phyloP scores from a whole-genome alignment of 92 coral and sea anemone genomes.

The Heliopora coerulea region DNA sequence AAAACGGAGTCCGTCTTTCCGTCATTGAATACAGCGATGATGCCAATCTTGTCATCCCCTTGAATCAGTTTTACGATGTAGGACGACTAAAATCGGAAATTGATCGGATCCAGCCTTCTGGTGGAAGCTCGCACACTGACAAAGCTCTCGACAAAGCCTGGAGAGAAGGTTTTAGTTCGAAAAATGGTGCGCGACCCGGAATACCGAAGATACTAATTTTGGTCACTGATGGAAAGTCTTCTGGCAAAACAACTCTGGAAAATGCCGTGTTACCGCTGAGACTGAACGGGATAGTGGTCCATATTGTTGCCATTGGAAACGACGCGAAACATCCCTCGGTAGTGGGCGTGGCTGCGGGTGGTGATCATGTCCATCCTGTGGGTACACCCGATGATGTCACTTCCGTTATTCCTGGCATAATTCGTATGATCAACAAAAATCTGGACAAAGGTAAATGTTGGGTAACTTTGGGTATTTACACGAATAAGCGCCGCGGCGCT shows the following conservation, averaged over 20 bases:
- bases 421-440: slow-evolving; percentile 28
- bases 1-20: slow-evolving; percentile 64
- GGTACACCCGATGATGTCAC: slow-evolving; percentile 5
- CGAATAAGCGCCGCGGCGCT: slow-evolving; percentile 13
- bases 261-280: slow-evolving; percentile 58
- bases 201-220: slow-evolving; percentile 69
- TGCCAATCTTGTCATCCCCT: slow-evolving; percentile 52
- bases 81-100: slow-evolving; percentile 53
- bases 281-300: slow-evolving; percentile 48
- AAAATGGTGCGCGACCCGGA: slow-evolving; percentile 54
- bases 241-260: slow-evolving; percentile 47
- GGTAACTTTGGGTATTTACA: too few relatives aligned
- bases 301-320: slow-evolving; percentile 61
- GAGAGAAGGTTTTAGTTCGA: slow-evolving; percentile 30
- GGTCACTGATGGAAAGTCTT: slow-evolving; percentile 52
- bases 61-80: slow-evolving; percentile 48
- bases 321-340: slow-evolving; percentile 31
- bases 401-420: slow-evolving; percentile 23
- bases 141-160: slow-evolving; percentile 69
- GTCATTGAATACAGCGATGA: slow-evolving; percentile 65
- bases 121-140: slow-evolving; percentile 69
- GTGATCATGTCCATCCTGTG: slow-evolving; percentile 1
- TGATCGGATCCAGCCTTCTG: slow-evolving; percentile 53
- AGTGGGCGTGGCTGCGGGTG: not conserved
- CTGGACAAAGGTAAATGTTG: slow-evolving; percentile 32